Evolutionary conservation across 2,888 invertebrate species (phyloP).

Genomic region (Ectemnius continuus): DNA sequence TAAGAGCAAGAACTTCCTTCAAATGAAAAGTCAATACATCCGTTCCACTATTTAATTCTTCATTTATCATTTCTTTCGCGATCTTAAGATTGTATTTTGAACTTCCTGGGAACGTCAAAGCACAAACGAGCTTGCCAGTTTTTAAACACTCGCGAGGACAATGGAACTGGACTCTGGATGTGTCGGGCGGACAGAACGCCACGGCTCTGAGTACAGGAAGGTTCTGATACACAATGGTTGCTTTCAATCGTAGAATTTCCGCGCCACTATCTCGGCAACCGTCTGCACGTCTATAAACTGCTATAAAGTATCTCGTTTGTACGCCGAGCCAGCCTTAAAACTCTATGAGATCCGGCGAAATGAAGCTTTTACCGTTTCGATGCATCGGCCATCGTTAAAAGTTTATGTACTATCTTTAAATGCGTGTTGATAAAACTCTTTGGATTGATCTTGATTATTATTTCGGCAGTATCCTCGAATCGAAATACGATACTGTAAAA

Average conservation of each 20-base stretch:
- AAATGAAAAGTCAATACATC: no score
- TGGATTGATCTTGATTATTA: no score
- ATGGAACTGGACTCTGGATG: not conserved
- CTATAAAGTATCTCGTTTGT: slow-evolving; percentile 45
- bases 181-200: slow-evolving; percentile 18
- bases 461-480: no score
- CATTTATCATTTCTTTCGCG: no score
- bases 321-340: slow-evolving; percentile 24
- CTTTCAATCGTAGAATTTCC: slow-evolving; percentile 39
- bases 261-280: slow-evolving; percentile 31
- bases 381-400: not conserved
- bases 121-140: no score
- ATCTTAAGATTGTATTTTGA: no score
- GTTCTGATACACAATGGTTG: slow-evolving; percentile 28
- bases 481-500: no score
- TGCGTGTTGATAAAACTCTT: no score
- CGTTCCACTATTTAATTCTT: no score
- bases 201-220: slow-evolving; percentile 26
- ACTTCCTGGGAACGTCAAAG: no score
- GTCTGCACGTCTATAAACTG: slow-evolving; percentile 27
- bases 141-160: not conserved
- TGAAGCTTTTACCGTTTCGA: slow-evolving; percentile 3
- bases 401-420: slow-evolving; percentile 2
- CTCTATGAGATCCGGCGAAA: not conserved
- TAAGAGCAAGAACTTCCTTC: no score